Conservation (phyloP, 2,797 vertebrate genomes). For the Rhinoraja longicauda region DNA sequence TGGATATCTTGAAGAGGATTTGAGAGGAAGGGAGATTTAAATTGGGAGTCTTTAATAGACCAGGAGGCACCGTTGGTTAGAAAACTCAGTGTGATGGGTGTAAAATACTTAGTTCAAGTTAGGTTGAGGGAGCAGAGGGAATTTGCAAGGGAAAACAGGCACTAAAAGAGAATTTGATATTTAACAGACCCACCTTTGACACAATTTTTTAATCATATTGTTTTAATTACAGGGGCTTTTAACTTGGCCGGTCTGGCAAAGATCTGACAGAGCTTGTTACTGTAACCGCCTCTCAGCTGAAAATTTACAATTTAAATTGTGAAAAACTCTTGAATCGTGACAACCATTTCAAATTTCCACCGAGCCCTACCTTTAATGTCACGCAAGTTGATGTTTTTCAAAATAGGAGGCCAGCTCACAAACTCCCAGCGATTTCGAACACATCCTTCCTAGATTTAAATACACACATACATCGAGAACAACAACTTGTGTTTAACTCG, state of each 20-base stretch:
- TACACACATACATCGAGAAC: no score
- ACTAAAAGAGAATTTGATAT: not conserved
- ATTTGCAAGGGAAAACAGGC: not conserved
- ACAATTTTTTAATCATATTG: not conserved
- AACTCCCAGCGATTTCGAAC: not conserved
- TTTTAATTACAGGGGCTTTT: not conserved
- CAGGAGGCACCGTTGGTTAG: not conserved
- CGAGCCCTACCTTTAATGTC: not conserved
- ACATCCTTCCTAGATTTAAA: not conserved
- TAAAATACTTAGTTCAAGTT: not conserved
- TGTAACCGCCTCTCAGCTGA: not conserved
- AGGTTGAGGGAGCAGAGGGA: not conserved
- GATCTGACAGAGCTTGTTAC: not conserved
- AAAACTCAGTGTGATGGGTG: not conserved
- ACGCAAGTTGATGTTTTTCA: not conserved
- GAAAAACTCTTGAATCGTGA: not conserved
- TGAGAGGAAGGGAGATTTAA: not conserved
- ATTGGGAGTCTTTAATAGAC: not conserved
- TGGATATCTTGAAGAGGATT: not conserved
- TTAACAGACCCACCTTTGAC: not conserved
- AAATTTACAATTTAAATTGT: not conserved
- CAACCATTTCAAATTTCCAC: not conserved
- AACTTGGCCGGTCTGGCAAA: not conserved
- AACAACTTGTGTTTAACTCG: no score
- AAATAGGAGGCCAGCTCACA: not conserved